Base-by-base conservation (phyloP, 2,888 invertebrate species). In the Aporophyla lueneburgensis region DNA sequence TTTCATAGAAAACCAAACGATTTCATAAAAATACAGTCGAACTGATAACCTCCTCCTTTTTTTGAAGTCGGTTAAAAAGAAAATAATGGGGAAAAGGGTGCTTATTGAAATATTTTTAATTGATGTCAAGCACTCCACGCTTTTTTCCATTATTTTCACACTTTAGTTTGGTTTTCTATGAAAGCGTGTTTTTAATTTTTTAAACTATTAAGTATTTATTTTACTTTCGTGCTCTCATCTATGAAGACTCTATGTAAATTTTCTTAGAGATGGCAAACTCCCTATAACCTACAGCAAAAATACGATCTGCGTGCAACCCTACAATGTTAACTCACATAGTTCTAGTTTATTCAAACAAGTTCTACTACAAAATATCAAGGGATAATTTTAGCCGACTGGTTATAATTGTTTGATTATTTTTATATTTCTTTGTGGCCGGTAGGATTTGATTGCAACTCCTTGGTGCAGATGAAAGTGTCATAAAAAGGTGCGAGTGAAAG, bases 401-500 rank as follows among this genome's bases (percentile, higher is more conserved):
- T 83, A 49, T 51, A 49, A 65, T 67, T 49, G 5, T 7, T 4
- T 10, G 12, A 40, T 70, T 76, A 70, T 58, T 62, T 65, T 62
- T 54, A n/a, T n/a, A n/a, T 66, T 43, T 76, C 19, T 56, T 68
- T 61, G 63, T 72, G 46, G 10, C 21, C 49, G 67, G 19, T 63
- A 86, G 86, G 84, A 86, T 53, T 76, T n/a, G n/a, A n/a, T n/a
- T 12, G 61, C 24, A 56, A 54, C 66, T 78, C 78, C 78, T 83
- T 78, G 76, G 53, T 66, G 51, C 65, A 75, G 78, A 85, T 76
- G 89, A 89, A 89, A 89, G 87, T 87, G 75, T 63, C 76, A 85
- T 79, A 83, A 86, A 82, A 83, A 81, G 69, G 78, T 74, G 72
- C 74, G 27, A 87, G 91, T 86, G 91, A 91, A 91, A 91, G 91